Evolutionary conservation across 2,888 invertebrate species (phyloP).

Genomic region (Sarcophaga carnaria): DNA sequence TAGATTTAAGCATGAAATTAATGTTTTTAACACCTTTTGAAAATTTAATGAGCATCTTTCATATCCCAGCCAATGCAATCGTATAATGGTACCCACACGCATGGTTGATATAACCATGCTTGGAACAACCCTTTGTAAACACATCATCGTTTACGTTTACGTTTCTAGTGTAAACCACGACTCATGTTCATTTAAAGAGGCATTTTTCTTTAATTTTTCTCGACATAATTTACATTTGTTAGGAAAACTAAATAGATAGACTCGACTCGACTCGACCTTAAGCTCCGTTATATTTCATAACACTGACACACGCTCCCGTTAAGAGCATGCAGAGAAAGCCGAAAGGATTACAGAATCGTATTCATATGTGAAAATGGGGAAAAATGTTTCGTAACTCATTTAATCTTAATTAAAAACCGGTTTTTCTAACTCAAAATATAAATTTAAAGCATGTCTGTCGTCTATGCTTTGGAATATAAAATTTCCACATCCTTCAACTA

Average conservation of each 20-base stretch:
- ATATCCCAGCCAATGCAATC: slow-evolving; percentile 17
- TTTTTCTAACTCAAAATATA: slow-evolving; percentile 72
- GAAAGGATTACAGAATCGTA: background rate
- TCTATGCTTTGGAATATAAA: too few species aligned
- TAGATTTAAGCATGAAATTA: slow-evolving; percentile 73
- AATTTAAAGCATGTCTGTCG: background rate
- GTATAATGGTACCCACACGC: background rate
- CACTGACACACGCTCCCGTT: background rate
- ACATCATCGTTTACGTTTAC: background rate
- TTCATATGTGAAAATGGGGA: slow-evolving; percentile 39
- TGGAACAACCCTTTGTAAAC: too few species aligned
- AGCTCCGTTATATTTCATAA: slow-evolving; percentile 24
- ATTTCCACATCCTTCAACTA: slow-evolving; percentile 47
- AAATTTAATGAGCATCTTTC: slow-evolving; percentile 75
- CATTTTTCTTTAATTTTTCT: slow-evolving; percentile 52
- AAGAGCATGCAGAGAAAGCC: too few species aligned
- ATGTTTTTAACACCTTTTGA: slow-evolving; percentile 78
- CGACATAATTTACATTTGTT: slow-evolving; percentile 44
- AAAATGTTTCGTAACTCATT: slow-evolving; percentile 72
- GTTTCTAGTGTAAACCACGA: slow-evolving; percentile 13
- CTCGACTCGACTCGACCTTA: slow-evolving; percentile 18
- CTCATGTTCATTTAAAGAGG: slow-evolving; percentile 61
- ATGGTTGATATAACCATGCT: too few species aligned
- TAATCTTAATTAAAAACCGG: slow-evolving; percentile 81
- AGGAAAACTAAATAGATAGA: background rate